A percentile compares a stretch with the other conserved stretches of the same genome.
These are phyloP conservation scores for Chauna torquata DNA, from an alignment of 2,113 vertebrate species.

Conservation along the genomic window DNA sequence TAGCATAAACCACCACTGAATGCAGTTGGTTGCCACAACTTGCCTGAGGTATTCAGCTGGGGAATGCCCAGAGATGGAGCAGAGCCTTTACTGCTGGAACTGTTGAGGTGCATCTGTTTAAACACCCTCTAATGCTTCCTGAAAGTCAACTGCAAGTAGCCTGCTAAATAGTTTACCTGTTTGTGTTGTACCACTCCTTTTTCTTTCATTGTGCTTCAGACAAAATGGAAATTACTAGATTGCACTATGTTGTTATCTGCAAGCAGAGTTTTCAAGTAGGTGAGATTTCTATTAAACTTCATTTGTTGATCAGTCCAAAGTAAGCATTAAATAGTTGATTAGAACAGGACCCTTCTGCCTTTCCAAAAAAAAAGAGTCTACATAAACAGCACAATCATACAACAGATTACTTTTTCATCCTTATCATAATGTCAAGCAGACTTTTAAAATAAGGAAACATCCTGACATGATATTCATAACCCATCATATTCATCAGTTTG, in stretches of 20 bases:
- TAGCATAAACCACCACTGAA: background rate
- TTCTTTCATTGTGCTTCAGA: background rate
- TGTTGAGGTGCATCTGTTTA: background rate
- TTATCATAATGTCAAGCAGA: background rate
- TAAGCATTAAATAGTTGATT: background rate
- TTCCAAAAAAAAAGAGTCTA: background rate
- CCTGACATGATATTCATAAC: background rate
- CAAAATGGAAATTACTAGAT: background rate
- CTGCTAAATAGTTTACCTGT: background rate
- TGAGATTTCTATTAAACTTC: background rate
- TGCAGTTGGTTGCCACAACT: constrained; percentile 14
- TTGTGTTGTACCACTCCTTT: background rate
- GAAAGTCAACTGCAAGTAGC: background rate
- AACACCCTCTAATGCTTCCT: background rate
- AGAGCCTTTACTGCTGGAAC: background rate
- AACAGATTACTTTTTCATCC: background rate
- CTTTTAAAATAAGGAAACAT: background rate
- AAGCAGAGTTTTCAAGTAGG: background rate
- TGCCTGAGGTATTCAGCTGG: background rate
- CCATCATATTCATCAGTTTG: background rate
- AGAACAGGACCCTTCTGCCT: background rate
- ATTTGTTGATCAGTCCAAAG: background rate
- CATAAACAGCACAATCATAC: background rate
- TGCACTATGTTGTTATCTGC: background rate
- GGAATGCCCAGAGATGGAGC: background rate